Evolutionary conservation across 2,797 vertebrate genomes (phyloP), one percentile per base, ranked within the genome.

Genomic region (Podarcis siculus): DNA sequence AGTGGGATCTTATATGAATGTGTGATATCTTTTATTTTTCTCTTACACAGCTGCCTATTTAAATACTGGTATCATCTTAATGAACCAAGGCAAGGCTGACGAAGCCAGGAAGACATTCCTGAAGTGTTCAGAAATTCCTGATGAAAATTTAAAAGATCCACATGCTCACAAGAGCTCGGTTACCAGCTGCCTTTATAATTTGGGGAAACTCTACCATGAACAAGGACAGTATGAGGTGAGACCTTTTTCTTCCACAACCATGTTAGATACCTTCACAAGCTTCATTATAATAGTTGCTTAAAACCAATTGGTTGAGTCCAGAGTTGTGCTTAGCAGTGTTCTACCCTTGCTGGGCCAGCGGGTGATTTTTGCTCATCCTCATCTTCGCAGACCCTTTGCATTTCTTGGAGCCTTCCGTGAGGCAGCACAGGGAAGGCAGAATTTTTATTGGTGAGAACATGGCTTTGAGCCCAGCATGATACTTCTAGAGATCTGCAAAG

Each of bases 131-230:
- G 98, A 99, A 89, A 99, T 99, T 92, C 98, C 99, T 0, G 99
- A 99, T 91, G 99, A 99, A 96, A 99, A 99, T 95, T 96, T 99
- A 76, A 99, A 99, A 96, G 99, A 99, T 95, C 99, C 99, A 78
- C 98, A 99, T 71, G 98, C 99, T 85, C 99, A 99, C 92, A 99
- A 98, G 96, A 99, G 98, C 96, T 99, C 99, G 0, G 99, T 99
- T 93, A 98, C 99, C 93, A 99, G 99, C 97, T 99, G 99, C 96
- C 97, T 99, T 90, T 99, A 99, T 96, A 99, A 99, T 94, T 96
- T 99, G 95, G 99, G 99, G 82, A 99, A 99, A 87, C 98, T 99
- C 91, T 98, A 98, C 27, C 99, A 99, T 30, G 99, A 99, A 83
- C 98, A 99, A 95, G 99, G 99, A 77, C 98, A 97, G 75, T 98